Conservation (phyloP, 1,140 invertebrate species). For the Xylocopa sonorina region DNA sequence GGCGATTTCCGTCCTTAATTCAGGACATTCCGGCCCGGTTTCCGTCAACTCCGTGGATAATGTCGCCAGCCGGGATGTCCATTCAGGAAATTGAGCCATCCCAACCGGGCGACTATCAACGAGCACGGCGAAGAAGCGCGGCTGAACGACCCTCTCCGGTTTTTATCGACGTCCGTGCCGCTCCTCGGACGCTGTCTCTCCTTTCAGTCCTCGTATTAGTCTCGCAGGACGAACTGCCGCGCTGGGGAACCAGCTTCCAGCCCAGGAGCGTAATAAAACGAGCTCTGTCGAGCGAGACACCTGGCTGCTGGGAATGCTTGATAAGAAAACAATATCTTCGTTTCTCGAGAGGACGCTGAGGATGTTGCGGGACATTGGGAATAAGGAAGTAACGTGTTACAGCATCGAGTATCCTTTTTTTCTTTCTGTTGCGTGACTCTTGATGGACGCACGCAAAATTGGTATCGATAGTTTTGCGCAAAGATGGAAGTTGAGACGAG, state of each 20-base stretch:
- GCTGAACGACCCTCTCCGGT: conserved; percentile 11
- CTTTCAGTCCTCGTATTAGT: not conserved
- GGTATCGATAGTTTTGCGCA: no score
- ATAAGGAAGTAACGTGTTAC: not conserved
- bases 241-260: no score
- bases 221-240: no score
- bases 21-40: conserved; percentile 31
- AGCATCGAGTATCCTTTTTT: no score
- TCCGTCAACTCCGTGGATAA: conserved; percentile 53
- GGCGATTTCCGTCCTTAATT: conserved; percentile 67
- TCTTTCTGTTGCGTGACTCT: no score
- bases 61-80: conserved; percentile 32
- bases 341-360: not conserved
- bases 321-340: not conserved
- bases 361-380: not conserved
- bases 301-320: not conserved
- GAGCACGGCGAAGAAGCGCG: conserved; percentile 42
- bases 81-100: conserved; percentile 70
- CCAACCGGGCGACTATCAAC: conserved; percentile 44
- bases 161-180: conserved; percentile 50
- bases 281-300: not conserved
- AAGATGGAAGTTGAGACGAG: no score
- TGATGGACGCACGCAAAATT: no score
- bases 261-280: not conserved
- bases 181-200: not conserved